Evolutionary conservation across 2,113 vertebrate species (phyloP).

Genomic region (Gasterosteus nipponicus): DNA sequence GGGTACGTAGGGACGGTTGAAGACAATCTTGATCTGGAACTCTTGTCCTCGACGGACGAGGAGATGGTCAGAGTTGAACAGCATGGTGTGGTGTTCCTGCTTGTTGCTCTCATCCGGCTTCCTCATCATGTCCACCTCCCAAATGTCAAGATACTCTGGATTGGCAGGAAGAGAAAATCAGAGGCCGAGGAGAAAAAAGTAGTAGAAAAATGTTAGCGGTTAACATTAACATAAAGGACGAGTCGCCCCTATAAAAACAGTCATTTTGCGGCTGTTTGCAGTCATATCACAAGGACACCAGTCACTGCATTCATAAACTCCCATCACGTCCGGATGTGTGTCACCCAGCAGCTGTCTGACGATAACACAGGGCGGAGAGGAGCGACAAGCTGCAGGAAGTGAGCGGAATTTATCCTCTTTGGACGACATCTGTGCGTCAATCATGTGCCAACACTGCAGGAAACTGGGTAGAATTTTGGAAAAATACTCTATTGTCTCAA

Average conservation of each 20-base stretch:
- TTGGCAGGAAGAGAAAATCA: background rate
- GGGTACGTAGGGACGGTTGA: conserved; percentile 86
- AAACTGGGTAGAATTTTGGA: background rate
- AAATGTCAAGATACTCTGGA: conserved; percentile 87
- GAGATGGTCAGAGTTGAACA: conserved; percentile 80
- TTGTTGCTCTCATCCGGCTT: conserved; percentile 83
- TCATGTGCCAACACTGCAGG: conserved; percentile 20
- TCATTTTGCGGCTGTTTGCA: background rate
- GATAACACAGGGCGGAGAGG: background rate
- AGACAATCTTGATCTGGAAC: conserved; percentile 87
- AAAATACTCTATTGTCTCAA: conserved; percentile 34
- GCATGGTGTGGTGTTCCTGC: conserved; percentile 84
- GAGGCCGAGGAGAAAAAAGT: background rate
- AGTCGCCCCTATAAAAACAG: background rate
- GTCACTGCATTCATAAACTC: conserved; percentile 18
- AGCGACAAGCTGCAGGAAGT: conserved; percentile 44
- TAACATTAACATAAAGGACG: no score
- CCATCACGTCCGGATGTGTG: conserved; percentile 32
- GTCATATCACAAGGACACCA: background rate
- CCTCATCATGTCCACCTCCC: conserved; percentile 82
- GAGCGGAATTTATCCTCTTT: conserved; percentile 10
- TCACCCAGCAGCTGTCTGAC: conserved; percentile 12
- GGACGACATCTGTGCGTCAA: conserved; percentile 41
- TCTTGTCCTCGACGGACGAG: conserved; percentile 90
- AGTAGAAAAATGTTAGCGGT: no score